Evolutionary conservation across 2,113 vertebrate species (phyloP).

Genomic region (Brachypodius melanocephalos): DNA sequence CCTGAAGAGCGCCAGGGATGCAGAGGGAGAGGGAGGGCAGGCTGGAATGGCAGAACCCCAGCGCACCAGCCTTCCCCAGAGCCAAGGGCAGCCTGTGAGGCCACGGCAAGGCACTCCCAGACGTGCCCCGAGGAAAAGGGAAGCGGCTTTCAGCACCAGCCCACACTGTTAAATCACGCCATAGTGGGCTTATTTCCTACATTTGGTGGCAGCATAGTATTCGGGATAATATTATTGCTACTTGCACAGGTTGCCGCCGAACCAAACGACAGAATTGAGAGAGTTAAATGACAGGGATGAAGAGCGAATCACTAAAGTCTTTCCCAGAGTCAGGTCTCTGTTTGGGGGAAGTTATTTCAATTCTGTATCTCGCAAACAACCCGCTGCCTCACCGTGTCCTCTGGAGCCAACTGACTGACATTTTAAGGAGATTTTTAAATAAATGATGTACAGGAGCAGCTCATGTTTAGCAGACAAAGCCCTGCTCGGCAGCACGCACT

Average conservation of each 20-base stretch:
- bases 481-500: background rate
- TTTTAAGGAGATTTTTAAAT: background rate
- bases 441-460: background rate
- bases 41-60: rapidly evolving
- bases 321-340: background rate
- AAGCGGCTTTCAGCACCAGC: background rate
- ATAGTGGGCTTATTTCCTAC: conserved; percentile 10
- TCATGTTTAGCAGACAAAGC: background rate
- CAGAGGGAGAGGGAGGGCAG: background rate
- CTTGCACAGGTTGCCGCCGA: background rate
- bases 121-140: background rate
- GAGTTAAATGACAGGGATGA: background rate
- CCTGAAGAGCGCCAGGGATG: background rate
- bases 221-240: background rate
- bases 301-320: conserved; percentile 26
- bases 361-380: background rate
- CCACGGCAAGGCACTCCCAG: rapidly evolving
- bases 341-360: conserved; percentile 25
- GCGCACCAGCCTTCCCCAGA: background rate
- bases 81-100: rapidly evolving
- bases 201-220: conserved; percentile 64
- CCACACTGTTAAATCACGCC: background rate
- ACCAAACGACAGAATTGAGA: background rate
- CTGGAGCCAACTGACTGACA: background rate
- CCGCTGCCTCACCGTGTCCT: background rate